Base-by-base conservation (phyloP, 2,113 vertebrate species). In the Ursus arctos region DNA sequence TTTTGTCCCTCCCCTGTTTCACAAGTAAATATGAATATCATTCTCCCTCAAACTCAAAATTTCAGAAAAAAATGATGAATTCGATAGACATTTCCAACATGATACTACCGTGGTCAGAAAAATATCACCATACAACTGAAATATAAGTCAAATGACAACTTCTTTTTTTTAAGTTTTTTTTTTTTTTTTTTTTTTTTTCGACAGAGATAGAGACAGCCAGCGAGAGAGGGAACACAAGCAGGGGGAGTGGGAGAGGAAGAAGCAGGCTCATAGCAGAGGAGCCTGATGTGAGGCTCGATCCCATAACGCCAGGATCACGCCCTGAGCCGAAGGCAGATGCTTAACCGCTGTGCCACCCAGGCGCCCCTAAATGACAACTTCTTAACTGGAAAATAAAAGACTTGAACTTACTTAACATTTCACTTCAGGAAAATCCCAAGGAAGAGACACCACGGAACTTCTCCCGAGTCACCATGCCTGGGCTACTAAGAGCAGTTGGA, bases 371-470 rank as follows among this genome's bases (percentile, higher is more conserved):
- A 91, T 53, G 26, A 61, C 47, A 71, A 7, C 33, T 71, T 86
- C 63, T 51, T 43, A 63, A 40, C 26, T 10, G 10, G 24, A 65
- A 88, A 76, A 59, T 4, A 85, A 47, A 87, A 47, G 18, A 14
- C 63, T 26, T 18, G 22, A 61, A 40, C 63, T 59, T 63, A 59
- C 14, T 55, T 72, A 87, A 26, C 40, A 51, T 51, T 91, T 86
- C n/a, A 24, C 31, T 43, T 80, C 57, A 61, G 61, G 18, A 40
- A 84, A 76, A 83, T 49, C 43, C 21, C 9, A n/a, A 59, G 40
- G 59, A 92, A 67, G 19, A 8, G 7, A 11, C 0, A 2, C 0
- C 0, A 5, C 1, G 0, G 24, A 26, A 6, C 2, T 43, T 43
- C 14, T 51, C 15, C 59, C 18, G 4, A 69, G 22, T 72, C 6